Conservation (phyloP, 2,888 invertebrate species). For the Apomyelois bistriatella region DNA sequence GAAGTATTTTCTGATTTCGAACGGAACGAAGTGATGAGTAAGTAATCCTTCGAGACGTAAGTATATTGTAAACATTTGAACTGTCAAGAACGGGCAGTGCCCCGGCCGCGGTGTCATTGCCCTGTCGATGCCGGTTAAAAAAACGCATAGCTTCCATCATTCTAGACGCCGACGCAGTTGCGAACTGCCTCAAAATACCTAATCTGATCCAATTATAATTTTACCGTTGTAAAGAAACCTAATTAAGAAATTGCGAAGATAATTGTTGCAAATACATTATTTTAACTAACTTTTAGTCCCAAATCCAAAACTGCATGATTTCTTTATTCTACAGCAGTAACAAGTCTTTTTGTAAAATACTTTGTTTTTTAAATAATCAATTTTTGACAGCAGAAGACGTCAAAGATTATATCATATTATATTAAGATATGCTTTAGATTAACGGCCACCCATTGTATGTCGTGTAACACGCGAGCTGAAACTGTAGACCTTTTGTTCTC, state of each 20-base stretch:
- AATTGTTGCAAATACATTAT: background rate
- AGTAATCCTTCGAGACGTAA: constrained; percentile 62
- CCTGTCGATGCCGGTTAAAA: constrained; percentile 73
- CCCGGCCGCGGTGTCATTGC: constrained; percentile 72
- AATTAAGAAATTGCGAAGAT: too few relatives aligned
- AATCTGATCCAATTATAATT: constrained; percentile 21
- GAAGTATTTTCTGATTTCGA: constrained; percentile 8
- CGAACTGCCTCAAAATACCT: constrained; percentile 44
- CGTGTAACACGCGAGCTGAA: constrained; percentile 61
- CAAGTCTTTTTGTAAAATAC: too few relatives aligned
- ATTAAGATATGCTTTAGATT: constrained; percentile 25
- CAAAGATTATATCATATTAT: too few relatives aligned
- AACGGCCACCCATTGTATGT: constrained; percentile 53
- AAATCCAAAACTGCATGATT: background rate
- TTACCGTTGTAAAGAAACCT: background rate
- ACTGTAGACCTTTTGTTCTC: constrained; percentile 58
- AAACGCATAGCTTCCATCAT: constrained; percentile 68
- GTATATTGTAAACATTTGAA: constrained; percentile 74
- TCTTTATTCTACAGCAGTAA: background rate
- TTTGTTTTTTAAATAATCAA: background rate
- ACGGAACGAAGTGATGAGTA: constrained; percentile 25
- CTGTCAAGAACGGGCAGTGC: constrained; percentile 80
- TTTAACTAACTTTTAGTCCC: background rate
- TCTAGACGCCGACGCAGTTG: constrained; percentile 55
- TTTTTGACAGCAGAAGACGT: too few relatives aligned